phyloP scores from a whole-genome alignment of 2,113 vertebrate genomes.

The Cheilinus undulatus region DNA sequence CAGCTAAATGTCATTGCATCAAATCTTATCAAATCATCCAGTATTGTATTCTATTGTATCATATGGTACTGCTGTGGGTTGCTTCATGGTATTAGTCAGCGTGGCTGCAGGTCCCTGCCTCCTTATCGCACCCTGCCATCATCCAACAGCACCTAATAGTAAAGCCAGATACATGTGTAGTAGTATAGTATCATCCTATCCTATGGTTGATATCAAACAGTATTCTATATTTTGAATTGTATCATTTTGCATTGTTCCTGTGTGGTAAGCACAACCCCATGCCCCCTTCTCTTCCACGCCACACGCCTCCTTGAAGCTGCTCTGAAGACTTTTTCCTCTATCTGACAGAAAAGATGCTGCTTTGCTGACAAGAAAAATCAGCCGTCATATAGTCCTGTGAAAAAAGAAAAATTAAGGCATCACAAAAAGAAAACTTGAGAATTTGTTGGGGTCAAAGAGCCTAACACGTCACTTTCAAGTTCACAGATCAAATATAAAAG shows the following conservation, averaged over 20 bases:
- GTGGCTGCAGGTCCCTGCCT: slow-evolving; percentile 22
- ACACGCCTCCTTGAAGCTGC: slow-evolving; percentile 33
- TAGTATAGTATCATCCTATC: too few species aligned
- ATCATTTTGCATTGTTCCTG: too few species aligned
- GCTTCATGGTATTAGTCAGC: too few species aligned
- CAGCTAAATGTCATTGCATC: too few species aligned
- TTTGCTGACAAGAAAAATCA: slow-evolving; percentile 13
- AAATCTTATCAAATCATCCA: too few species aligned
- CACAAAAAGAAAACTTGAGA: neutral
- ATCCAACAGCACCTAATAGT: too few species aligned
- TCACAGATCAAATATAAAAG: slow-evolving; percentile 46
- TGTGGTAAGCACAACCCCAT: slow-evolving; percentile 24
- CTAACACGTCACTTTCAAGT: slow-evolving; percentile 19
- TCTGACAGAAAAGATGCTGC: slow-evolving; percentile 9
- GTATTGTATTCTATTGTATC: too few species aligned
- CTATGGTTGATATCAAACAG: too few species aligned
- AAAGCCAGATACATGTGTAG: too few species aligned
- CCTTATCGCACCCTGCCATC: slow-evolving; percentile 21
- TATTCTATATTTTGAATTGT: too few species aligned
- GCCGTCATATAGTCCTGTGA: neutral
- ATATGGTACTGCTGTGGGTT: too few species aligned
- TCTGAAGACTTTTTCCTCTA: slow-evolving; percentile 32
- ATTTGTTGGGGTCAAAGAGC: neutral
- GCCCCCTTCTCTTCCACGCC: slow-evolving; percentile 25
- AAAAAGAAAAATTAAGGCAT: neutral